Evolutionary conservation across 2,888 invertebrate species (phyloP).

Genomic region (Pachydiplax longipennis): DNA sequence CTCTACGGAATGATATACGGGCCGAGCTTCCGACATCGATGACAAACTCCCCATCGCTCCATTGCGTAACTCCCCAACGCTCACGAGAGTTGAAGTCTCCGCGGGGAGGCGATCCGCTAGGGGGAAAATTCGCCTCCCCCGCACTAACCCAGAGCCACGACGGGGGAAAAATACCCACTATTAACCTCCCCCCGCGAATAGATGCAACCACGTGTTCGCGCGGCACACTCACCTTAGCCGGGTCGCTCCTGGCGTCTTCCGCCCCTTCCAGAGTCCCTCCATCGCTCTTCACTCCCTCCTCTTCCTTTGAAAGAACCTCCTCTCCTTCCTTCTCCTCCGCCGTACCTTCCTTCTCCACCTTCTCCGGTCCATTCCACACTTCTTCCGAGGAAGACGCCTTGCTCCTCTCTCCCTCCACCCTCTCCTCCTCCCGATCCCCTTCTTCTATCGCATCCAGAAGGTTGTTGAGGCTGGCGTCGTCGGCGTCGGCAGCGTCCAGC

Average conservation of each 20-base stretch:
- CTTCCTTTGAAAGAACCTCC: neutral
- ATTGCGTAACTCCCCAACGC: neutral
- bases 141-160: neutral
- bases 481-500: constrained; percentile 57
- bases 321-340: neutral
- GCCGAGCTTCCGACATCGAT: neutral
- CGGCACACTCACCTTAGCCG: constrained; percentile 8
- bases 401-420: neutral
- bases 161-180: neutral
- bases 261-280: neutral
- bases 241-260: neutral
- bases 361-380: neutral
- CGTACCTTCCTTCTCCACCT: neutral
- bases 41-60: neutral
- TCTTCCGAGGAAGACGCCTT: neutral
- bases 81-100: constrained; percentile 16
- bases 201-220: constrained; percentile 34
- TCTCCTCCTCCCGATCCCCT: neutral
- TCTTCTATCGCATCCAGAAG: constrained; percentile 55
- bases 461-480: constrained; percentile 55
- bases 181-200: neutral
- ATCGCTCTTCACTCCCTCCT: neutral
- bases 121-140: neutral
- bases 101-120: neutral
- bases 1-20: neutral